Percentiles rank a stretch among this genome's conserved stretches.
These are phyloP conservation scores for Baryphthengus martii DNA, from an alignment of 2,113 vertebrate genomes.

Conservation along the genomic window DNA sequence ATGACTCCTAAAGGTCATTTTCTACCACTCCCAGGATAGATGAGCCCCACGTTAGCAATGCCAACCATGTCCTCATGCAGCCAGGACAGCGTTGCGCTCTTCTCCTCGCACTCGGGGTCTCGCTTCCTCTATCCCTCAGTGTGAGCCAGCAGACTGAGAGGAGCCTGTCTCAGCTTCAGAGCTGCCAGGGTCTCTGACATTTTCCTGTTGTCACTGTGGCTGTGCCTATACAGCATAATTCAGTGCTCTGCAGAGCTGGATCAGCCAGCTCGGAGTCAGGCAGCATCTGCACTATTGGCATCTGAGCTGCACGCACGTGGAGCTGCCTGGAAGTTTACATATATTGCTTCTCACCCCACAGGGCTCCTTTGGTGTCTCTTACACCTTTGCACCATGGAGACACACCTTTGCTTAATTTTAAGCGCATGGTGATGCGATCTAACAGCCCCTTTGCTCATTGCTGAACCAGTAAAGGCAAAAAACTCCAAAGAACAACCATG, in stretches of 20 bases:
- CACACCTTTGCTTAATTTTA: background rate
- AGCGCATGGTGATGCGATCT: background rate
- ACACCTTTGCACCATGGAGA: background rate
- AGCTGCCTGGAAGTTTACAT: background rate
- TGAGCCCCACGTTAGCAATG: background rate
- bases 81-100: accelerated
- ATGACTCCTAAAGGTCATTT: background rate
- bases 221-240: background rate
- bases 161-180: background rate
- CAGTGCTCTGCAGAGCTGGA: background rate
- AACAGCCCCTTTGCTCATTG: background rate
- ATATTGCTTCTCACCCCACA: background rate
- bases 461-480: background rate
- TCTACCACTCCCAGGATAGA: background rate
- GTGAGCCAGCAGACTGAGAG: background rate
- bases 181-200: background rate
- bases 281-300: background rate
- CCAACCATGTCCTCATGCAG: background rate
- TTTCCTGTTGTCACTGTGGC: background rate
- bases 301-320: background rate
- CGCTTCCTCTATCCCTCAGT: background rate
- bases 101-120: background rate
- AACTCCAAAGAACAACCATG: background rate
- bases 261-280: background rate
- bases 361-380: background rate